Base-by-base conservation (phyloP, 1,140 invertebrate genomes). In the Leptinotarsa undecemlineata region DNA sequence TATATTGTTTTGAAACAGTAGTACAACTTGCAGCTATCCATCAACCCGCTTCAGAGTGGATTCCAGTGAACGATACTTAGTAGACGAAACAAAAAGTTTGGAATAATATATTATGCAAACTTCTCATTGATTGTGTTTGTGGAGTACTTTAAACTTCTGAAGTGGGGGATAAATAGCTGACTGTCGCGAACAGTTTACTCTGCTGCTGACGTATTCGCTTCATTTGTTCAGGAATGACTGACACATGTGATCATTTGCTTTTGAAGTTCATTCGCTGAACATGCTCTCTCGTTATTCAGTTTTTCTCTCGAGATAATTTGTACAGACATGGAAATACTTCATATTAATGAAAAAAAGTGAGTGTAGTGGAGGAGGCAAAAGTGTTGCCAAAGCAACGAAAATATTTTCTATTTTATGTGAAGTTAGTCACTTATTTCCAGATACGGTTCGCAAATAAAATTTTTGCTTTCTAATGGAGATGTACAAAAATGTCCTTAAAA, bases 91-190 rank as follows among this genome's bases (percentile, higher is more conserved):
- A 57, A 57, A 57, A 57, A 57, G 51, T 57, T 57, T 57, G 17
- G 15, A 74, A 48, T 61, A 71, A 74, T 71, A 62, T 62, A 62
- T 71, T 70, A 74, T 19, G 63, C 20, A 20, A 63, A 23, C 48
- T 61, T 26, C 26, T 20, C 66, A 62, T 73, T 69, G 63, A 73
- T 73, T 74, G 68, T 77, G 64, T 72, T 74, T 75, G 69, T 23
- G 26, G 66, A 70, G 72, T 74, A 57, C 60, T 71, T 26, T 42
- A 68, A 75, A 75, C 66, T 73, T 76, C 68, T 26, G 68, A 74
- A 76, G 73, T 77, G 57, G 69, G 68, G 66, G 76, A 77, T 75
- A 77, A 77, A 77, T 77, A 77, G 76, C 73, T 75, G 69, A 72
- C 69, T 77, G 76, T 77, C 76, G 73, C 69, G 60, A 75, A 75